These are phyloP conservation scores for Petrocephalus schoutedeni DNA, from an alignment of 2,797 vertebrate genomes.

Conservation along the genomic window DNA sequence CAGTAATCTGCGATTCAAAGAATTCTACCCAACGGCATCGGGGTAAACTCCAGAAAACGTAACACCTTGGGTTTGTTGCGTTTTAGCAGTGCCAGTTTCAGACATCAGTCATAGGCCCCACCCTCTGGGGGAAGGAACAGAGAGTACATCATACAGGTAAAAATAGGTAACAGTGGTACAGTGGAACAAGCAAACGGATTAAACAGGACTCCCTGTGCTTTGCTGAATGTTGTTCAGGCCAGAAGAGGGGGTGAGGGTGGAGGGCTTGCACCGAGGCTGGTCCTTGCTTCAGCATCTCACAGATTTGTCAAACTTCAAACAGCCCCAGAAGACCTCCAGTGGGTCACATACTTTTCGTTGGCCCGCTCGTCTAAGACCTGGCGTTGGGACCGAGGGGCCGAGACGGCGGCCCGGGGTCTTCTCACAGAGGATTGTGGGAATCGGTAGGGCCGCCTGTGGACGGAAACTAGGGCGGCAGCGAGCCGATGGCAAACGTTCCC, in stretches of 20 bases:
- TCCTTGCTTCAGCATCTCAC: neutral
- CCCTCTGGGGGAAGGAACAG: slow-evolving; percentile 24
- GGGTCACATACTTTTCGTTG: neutral
- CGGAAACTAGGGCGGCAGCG: neutral
- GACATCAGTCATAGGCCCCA: slow-evolving; percentile 30
- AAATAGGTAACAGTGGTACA: slow-evolving; percentile 6
- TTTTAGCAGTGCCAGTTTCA: neutral
- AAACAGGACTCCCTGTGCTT: slow-evolving; percentile 24
- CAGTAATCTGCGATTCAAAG: neutral
- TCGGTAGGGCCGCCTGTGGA: neutral
- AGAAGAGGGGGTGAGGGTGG: neutral
- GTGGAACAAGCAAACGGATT: neutral
- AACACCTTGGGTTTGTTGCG: neutral
- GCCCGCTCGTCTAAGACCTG: neutral
- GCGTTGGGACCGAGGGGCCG: neutral
- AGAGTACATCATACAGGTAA: neutral
- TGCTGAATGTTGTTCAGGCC: slow-evolving; percentile 5
- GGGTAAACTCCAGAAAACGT: neutral
- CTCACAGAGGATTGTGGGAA: neutral
- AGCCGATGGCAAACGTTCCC: neutral
- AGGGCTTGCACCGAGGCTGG: neutral
- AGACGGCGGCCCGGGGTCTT: neutral
- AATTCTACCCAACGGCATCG: slow-evolving; percentile 1
- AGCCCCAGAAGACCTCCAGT: neutral
- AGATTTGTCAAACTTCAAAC: neutral